Evolutionary conservation across 2,113 vertebrate species (phyloP).

Genomic region (Corynorhinus townsendii): DNA sequence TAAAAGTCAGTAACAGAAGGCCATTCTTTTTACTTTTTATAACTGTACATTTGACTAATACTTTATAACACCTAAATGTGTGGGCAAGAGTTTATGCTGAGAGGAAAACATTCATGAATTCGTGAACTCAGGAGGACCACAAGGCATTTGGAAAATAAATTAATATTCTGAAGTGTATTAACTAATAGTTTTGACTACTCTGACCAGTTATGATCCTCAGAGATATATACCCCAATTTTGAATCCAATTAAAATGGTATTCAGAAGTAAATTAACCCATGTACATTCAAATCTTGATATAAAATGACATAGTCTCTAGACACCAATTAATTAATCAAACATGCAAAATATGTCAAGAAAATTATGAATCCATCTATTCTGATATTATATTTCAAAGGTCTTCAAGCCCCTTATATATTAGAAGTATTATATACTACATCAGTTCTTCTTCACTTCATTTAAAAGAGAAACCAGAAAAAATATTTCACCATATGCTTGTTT

Average conservation of each 20-base stretch:
- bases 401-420: not conserved
- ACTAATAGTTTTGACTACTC: conserved; percentile 66
- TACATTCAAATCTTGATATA: conserved; percentile 65
- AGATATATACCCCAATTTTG: conserved; percentile 69
- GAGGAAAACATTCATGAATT: not conserved
- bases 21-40: not conserved
- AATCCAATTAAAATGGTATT: conserved; percentile 74
- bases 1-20: conserved; percentile 45
- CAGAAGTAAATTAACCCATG: conserved; percentile 70
- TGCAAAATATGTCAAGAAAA: conserved; percentile 69
- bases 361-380: conserved; percentile 50
- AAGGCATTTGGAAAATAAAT: conserved; percentile 49
- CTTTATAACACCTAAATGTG: conserved; percentile 1
- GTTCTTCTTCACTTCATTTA: conserved; percentile 34
- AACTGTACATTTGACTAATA: conserved; percentile 2
- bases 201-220: conserved; percentile 67
- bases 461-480: not conserved
- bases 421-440: conserved; percentile 5
- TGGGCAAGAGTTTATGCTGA: not conserved
- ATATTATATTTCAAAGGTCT: conserved; percentile 46
- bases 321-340: conserved; percentile 70
- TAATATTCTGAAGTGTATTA: conserved; percentile 57
- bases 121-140: not conserved
- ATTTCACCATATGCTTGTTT: conserved; percentile 44
- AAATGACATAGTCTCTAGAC: conserved; percentile 71